These are phyloP conservation scores for Ascidia mentula DNA, from an alignment of 23 tunicate genomes.

Conservation along the genomic window DNA sequence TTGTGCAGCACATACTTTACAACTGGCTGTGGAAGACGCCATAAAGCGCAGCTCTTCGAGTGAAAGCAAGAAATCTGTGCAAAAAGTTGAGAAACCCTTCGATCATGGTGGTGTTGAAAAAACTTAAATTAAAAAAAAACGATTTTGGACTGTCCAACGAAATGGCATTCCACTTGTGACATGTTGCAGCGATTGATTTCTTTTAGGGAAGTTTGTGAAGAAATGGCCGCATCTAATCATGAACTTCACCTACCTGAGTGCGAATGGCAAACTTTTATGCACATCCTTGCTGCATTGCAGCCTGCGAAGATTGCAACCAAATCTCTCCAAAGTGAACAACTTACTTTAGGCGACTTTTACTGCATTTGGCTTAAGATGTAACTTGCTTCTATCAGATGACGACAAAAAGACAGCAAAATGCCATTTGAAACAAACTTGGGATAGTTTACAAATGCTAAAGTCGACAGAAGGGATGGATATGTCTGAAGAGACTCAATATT, in stretches of 20 bases:
- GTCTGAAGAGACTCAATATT: neutral
- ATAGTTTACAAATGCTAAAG: neutral
- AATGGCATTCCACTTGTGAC: conserved; percentile 3
- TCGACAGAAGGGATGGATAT: neutral
- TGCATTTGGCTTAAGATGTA: neutral
- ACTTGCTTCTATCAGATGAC: neutral
- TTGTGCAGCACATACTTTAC: conserved; percentile 32
- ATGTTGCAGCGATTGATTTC: neutral
- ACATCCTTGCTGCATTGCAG: neutral
- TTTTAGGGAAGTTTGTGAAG: neutral
- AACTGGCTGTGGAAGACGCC: conserved; percentile 29
- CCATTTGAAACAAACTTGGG: conserved; percentile 1
- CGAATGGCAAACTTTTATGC: neutral
- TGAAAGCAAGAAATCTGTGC: neutral
- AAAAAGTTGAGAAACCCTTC: neutral
- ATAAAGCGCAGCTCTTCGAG: neutral
- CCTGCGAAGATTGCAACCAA: neutral
- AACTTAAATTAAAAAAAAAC: neutral
- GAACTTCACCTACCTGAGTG: neutral
- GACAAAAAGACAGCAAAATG: neutral
- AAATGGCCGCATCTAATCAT: neutral
- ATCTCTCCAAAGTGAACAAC: neutral
- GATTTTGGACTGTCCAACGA: neutral
- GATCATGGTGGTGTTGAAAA: neutral
- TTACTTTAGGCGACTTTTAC: neutral